Percentiles rank a stretch among this genome's conserved stretches.
Evolutionary conservation across 2,113 vertebrate species (phyloP).

Genomic region (Bothrops jararaca): DNA sequence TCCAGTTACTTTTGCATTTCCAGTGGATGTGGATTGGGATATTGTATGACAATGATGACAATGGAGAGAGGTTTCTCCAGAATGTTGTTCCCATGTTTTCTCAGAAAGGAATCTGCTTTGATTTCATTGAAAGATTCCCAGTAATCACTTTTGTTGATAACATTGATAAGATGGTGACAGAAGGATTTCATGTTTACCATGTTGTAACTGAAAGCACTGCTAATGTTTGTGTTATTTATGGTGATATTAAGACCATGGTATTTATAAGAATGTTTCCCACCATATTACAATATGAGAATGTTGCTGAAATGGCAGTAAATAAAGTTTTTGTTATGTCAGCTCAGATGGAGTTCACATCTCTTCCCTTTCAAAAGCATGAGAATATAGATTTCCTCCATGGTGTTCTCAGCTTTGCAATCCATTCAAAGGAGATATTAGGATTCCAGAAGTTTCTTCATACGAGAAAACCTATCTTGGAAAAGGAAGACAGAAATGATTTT

Average conservation of each 20-base stretch:
- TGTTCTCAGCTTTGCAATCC: background rate
- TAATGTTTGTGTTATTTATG: background rate
- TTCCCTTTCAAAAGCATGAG: background rate
- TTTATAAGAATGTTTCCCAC: background rate
- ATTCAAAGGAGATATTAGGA: background rate
- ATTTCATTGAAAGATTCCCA: background rate
- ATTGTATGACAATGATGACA: background rate
- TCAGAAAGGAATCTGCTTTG: background rate
- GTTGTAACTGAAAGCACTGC: background rate
- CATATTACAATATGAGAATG: background rate
- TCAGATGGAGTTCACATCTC: slow-evolving; percentile 10
- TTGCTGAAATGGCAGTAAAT: background rate
- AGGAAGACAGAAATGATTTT: background rate
- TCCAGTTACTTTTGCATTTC: background rate
- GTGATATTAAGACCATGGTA: background rate
- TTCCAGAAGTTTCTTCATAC: slow-evolving; percentile 3
- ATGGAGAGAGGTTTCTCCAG: background rate
- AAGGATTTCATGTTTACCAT: background rate
- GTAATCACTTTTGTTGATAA: background rate
- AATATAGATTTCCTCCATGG: background rate
- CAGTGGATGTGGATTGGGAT: background rate
- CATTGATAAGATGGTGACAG: background rate
- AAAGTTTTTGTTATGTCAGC: background rate
- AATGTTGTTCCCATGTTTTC: background rate
- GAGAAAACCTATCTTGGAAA: background rate